These are phyloP conservation scores for Drosophila nigricruria DNA, from an alignment of 2,888 invertebrate genomes.

Conservation along the genomic window DNA sequence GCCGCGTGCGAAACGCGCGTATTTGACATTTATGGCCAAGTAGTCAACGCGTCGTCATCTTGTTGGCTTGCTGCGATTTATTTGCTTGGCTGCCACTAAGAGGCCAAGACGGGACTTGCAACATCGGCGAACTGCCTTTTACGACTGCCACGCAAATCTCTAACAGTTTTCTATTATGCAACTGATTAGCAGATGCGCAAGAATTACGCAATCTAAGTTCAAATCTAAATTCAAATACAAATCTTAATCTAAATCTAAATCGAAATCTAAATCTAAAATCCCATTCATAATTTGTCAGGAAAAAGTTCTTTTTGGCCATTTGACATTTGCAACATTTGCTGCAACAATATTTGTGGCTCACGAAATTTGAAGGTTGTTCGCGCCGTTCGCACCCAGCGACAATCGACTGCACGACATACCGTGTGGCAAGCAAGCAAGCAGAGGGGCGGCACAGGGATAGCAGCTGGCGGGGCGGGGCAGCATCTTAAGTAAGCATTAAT, in stretches of 20 bases:
- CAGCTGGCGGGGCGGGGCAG: conserved; percentile 23
- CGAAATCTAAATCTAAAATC: not conserved
- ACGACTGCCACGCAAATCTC: conserved; percentile 27
- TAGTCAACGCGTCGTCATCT: conserved; percentile 41
- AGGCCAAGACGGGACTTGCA: conserved; percentile 25
- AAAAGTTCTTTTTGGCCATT: conserved; percentile 71
- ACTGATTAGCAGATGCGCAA: conserved; percentile 28
- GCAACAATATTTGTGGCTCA: conserved; percentile 31
- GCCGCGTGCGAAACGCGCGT: conserved; percentile 44
- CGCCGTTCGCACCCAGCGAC: conserved; percentile 47
- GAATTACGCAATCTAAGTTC: conserved; percentile 20
- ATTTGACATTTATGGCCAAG: conserved; percentile 59
- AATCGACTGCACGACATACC: conserved; percentile 60
- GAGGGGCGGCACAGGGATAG: not conserved
- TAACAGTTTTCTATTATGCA: conserved; percentile 21
- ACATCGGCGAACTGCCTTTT: conserved; percentile 35
- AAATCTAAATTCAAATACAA: not conserved
- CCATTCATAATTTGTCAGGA: conserved; percentile 43
- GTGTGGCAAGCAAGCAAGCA: conserved; percentile 29
- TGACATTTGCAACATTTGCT: conserved; percentile 61
- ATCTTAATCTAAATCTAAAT: not conserved
- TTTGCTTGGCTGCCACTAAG: conserved; percentile 20
- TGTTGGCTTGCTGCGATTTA: conserved; percentile 30
- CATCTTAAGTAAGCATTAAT: conserved; percentile 23
- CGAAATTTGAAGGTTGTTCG: conserved; percentile 69